Evolutionary conservation across 2,888 invertebrate species (phyloP).

Genomic region (Falcaria lacertinaria): DNA sequence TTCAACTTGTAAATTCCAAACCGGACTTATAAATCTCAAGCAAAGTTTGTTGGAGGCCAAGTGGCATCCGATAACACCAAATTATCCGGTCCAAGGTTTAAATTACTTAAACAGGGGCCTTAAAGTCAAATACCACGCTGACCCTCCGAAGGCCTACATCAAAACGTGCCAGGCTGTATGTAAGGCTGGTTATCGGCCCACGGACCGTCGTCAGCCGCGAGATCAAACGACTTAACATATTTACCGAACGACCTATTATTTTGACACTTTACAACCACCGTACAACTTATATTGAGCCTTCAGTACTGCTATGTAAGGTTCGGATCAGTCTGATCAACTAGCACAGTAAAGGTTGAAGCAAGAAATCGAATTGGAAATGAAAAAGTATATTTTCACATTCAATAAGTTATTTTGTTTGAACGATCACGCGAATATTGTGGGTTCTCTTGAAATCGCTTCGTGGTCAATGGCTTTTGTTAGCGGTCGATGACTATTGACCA

Average conservation of each 20-base stretch:
- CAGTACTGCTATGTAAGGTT: background rate
- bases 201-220: constrained; percentile 25
- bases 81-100: background rate
- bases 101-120: background rate
- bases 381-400: constrained; percentile 25
- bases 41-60: constrained; percentile 7
- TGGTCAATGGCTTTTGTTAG: constrained; percentile 13
- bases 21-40: background rate
- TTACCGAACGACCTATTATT: constrained; percentile 15
- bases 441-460: constrained; percentile 5
- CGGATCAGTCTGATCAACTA: background rate
- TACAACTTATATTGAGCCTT: background rate
- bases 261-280: background rate
- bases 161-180: constrained; percentile 19
- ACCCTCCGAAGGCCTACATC: constrained; percentile 9
- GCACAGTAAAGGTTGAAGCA: constrained; percentile 5
- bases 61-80: background rate
- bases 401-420: constrained; percentile 31
- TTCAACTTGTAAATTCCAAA: background rate
- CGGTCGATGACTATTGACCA: constrained; percentile 1
- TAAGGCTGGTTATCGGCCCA: constrained; percentile 24
- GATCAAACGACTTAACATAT: constrained; percentile 33
- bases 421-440: constrained; percentile 16
- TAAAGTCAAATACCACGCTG: constrained; percentile 1
- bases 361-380: constrained; percentile 28